These are phyloP conservation scores for Dendrocincla tyrannina DNA, from an alignment of 2,797 vertebrate species.

Conservation along the genomic window DNA sequence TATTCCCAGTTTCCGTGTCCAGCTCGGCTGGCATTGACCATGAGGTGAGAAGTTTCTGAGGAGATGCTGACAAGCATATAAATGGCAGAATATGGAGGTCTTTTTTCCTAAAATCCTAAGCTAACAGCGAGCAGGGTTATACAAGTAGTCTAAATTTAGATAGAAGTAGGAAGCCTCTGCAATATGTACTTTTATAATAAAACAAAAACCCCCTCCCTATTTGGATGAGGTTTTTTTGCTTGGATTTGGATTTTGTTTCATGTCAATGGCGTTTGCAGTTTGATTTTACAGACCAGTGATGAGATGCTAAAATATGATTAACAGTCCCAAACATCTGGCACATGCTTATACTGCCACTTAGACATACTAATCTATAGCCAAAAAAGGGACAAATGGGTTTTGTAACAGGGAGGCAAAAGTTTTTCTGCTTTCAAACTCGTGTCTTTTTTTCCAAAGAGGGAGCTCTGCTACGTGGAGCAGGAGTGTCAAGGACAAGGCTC, in stretches of 20 bases:
- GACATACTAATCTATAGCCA: not conserved
- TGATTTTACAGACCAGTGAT: not conserved
- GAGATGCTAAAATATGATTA: conserved; percentile 17
- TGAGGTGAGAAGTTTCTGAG: not conserved
- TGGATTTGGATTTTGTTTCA: not conserved
- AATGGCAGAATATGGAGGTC: not conserved
- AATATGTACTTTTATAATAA: not conserved
- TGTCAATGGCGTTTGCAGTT: not conserved
- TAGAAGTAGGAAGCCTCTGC: not conserved
- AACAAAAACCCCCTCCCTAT: not conserved
- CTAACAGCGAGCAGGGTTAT: not conserved
- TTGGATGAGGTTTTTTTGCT: not conserved
- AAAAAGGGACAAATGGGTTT: not conserved
- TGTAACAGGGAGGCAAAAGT: not conserved
- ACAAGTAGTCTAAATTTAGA: not conserved
- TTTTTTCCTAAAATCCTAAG: not conserved
- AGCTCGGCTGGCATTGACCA: not conserved
- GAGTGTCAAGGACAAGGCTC: not conserved
- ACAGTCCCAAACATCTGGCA: not conserved
- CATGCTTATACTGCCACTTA: not conserved
- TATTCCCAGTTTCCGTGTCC: not conserved
- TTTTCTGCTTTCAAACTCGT: not conserved
- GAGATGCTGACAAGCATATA: not conserved
- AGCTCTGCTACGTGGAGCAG: not conserved
- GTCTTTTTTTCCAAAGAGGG: not conserved